Conservation (phyloP, 1,140 invertebrate species). For the Tetraneura akinire region DNA sequence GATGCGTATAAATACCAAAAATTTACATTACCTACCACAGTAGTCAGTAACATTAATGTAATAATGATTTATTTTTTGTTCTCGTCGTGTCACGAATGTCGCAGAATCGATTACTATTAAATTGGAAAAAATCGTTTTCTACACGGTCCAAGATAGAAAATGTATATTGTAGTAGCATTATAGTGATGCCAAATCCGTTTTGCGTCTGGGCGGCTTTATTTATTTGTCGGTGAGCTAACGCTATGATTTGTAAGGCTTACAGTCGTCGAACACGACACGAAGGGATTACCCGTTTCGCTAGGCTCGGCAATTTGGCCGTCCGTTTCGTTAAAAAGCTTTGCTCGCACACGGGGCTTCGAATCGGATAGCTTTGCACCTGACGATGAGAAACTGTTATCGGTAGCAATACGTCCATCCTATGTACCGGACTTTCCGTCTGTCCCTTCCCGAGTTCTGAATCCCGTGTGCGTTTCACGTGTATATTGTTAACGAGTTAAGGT, state of each 20-base stretch:
- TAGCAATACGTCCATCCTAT: not conserved
- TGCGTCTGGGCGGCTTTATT: constrained; percentile 42
- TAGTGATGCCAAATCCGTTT: constrained; percentile 45
- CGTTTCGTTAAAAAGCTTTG: constrained; percentile 47
- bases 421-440: not conserved
- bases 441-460: no score
- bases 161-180: no score
- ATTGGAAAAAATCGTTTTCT: constrained; percentile 43
- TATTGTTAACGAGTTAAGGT: constrained; percentile 14
- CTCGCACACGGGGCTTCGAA: not conserved
- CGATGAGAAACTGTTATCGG: constrained; percentile 36
- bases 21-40: no score
- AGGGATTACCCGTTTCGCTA: constrained; percentile 10
- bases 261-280: constrained; percentile 2
- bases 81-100: no score
- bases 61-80: no score
- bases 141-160: no score
- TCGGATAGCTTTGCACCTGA: constrained; percentile 28
- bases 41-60: no score
- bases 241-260: constrained; percentile 51
- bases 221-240: constrained; percentile 46
- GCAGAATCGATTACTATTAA: constrained; percentile 47
- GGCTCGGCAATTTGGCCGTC: constrained; percentile 6
- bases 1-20: no score
- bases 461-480: not conserved